Base-by-base conservation (phyloP, 2,888 invertebrate genomes). In the Spodoptera littoralis region DNA sequence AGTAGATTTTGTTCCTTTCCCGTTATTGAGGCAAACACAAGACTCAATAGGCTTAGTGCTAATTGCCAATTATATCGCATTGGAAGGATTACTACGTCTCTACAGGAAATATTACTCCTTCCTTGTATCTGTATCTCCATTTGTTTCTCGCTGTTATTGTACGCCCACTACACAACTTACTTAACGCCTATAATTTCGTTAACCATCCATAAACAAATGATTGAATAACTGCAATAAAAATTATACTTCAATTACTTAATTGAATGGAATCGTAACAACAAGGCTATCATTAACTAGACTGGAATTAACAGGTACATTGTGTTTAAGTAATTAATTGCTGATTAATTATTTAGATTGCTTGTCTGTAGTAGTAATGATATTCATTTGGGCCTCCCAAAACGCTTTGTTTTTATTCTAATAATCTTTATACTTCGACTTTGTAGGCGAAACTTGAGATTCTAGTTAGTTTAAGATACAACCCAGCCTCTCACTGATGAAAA, bases 231-330 rank as follows among this genome's bases (percentile, higher is more conserved):
- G 54, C 51, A 57, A 57, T 54, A 47, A 59, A 64, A 66, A 59
- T 11, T 27, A 53, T 22, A 44, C 43, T 62, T 53, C 53, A 59
- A 72, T 62, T 67, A 72, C 55, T 59, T 61, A 72, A 71, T 71
- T 51, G 43, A 61, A 61, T 58, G 46, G 42, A 61, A 61, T 52
- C 72, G 48, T 72, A 52, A 58, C 52, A 64, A 52, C 65, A 44
- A 41, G 47, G 44, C 55, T 65, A 54, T 30, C 47, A 43, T 60
- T 55, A 44, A 51, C 47, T 60, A 51, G 24, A 48, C 55, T 49
- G 36, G 43, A 42, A 58, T 58, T 55, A 64, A 64, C 49, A 36
- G 52, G 44, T 47, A 65, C 30, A 42, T 53, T 70, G 11, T 47
- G 51, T 46, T 69, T 64, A 30, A 56, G 48, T 68, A 56, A 62